Evolutionary conservation across 2,888 invertebrate species (phyloP), one percentile per base, ranked within the genome.

Genomic region (Scaptodrosophila latifasciaeformis): DNA sequence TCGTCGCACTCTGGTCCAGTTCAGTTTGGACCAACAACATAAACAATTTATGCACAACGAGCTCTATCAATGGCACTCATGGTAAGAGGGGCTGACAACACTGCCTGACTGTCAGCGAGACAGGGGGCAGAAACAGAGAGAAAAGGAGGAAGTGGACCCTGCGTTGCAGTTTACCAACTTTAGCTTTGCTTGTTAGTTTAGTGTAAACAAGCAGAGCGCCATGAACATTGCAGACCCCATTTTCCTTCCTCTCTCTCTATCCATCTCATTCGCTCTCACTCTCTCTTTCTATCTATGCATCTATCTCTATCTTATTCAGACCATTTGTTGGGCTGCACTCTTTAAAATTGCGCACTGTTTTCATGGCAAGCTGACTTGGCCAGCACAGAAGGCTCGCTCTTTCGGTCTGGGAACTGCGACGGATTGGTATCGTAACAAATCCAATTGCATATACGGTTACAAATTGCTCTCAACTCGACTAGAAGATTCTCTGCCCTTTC

Each of bases 11-110:
- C 21, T 18, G 29, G 9, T 3, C 53, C 49, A 29, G n/a, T 10
- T 5, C 12, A 24, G 42, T 7, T 46, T 35, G 50, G 19, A 12
- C 34, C 34, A 6, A 15, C 42, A 62, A 62, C 65, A 70, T 72
- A 58, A 72, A 77, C 75, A 77, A 74, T 72, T 72, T 77, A 72
- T 74, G 72, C 65, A 67, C 78, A 67, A 77, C 70, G 62, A 70
- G 39, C 50, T 57, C 56, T 62, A 65, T 69, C 66, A 61, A 62
- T 69, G 56, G 48, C 42, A 55, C 51, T 50, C 44, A n/a, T 21
- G 17, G 4, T 19, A n/a, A 9, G 17, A 7, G 35, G 35, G 31
- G 40, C 18, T 7, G 15, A n/a, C 9, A n/a, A 12, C 34, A 13
- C 34, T 6, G 15, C 34, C 34, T 0, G 6, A 5, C 34, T 13